Evolutionary conservation across 2,888 invertebrate species (phyloP).

Genomic region (Fabriciana adippe): DNA sequence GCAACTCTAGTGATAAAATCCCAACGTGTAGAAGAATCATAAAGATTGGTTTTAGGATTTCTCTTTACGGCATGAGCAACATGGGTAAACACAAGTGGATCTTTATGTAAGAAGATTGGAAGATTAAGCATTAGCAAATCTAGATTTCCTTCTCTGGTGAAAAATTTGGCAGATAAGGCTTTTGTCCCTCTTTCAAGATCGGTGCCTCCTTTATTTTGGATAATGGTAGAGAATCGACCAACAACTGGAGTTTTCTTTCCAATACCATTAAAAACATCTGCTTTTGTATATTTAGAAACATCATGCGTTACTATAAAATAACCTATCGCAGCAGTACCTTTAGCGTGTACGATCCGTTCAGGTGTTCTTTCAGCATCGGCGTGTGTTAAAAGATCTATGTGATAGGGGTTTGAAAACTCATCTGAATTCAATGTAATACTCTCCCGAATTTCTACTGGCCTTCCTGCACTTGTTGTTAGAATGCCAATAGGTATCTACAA

Average conservation of each 20-base stretch:
- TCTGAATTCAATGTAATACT: constrained; percentile 88
- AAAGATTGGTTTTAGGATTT: constrained; percentile 92
- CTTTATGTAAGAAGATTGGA: constrained; percentile 93
- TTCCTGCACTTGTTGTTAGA: constrained; percentile 88
- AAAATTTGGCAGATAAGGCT: constrained; percentile 94
- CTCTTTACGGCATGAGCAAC: constrained; percentile 95
- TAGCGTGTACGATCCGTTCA: constrained; percentile 95
- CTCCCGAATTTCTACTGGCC: constrained; percentile 87
- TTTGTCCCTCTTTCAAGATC: constrained; percentile 92
- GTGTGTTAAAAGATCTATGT: constrained; percentile 78
- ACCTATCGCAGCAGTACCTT: constrained; percentile 93
- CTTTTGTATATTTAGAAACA: constrained; percentile 88
- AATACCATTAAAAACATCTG: constrained; percentile 86
- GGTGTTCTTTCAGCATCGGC: constrained; percentile 94
- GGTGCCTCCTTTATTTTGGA: constrained; percentile 91
- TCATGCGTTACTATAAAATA: constrained; percentile 92
- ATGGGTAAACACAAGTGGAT: constrained; percentile 90
- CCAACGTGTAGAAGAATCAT: constrained; percentile 93
- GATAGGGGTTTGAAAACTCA: constrained; percentile 46
- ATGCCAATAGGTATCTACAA: constrained; percentile 76
- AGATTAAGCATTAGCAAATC: constrained; percentile 93
- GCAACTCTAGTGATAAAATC: constrained; percentile 92
- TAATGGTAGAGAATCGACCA: constrained; percentile 88
- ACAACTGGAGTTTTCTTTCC: constrained; percentile 90
- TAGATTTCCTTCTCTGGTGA: constrained; percentile 93